Evolutionary conservation across 2,113 vertebrate genomes (phyloP).

Genomic region (Macroglossus sobrinus): DNA sequence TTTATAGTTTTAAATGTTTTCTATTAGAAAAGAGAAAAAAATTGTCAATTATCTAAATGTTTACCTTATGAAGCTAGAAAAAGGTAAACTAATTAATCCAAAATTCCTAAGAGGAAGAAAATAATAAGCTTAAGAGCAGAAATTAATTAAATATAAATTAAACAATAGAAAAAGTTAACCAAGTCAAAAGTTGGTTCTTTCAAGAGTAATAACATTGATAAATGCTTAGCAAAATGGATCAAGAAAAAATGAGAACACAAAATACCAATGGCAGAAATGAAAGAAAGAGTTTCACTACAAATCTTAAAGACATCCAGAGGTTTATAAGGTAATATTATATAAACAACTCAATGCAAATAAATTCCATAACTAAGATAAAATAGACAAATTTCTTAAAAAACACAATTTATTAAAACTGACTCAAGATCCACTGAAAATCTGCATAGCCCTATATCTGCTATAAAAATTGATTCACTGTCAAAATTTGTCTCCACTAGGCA

Average conservation of each 20-base stretch:
- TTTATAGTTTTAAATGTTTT: background rate
- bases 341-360: background rate
- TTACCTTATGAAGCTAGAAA: background rate
- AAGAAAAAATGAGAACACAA: background rate
- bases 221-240: background rate
- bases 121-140: background rate
- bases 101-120: background rate
- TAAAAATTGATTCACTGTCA: background rate
- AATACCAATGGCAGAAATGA: background rate
- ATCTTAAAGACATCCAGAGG: background rate
- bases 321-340: background rate
- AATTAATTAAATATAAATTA: background rate
- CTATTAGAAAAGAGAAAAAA: slow-evolving; percentile 15
- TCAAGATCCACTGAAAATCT: background rate
- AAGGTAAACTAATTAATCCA: background rate
- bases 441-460: background rate
- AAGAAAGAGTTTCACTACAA: background rate
- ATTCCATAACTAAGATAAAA: background rate
- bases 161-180: background rate
- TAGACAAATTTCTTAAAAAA: background rate
- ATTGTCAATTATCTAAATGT: background rate
- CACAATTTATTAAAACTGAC: background rate
- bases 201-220: background rate
- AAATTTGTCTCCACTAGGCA: background rate
- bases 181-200: background rate